These are phyloP conservation scores for Zaprionus africanus DNA, from an alignment of 1,140 invertebrate genomes.

Conservation along the genomic window DNA sequence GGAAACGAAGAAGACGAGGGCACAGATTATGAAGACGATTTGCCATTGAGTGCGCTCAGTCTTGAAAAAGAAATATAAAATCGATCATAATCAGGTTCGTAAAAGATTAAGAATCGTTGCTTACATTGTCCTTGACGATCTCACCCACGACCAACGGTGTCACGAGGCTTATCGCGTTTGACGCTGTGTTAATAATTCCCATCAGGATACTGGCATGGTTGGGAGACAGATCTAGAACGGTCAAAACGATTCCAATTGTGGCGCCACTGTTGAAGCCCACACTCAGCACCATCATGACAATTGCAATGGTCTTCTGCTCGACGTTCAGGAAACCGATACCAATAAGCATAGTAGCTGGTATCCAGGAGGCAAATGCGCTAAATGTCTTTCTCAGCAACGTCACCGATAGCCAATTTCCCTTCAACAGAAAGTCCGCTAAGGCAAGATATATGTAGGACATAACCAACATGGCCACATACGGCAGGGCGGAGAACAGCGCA, in stretches of 20 bases:
- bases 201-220: too few relatives aligned
- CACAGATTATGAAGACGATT: constrained; percentile 69
- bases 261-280: constrained; percentile 91
- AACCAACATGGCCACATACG: constrained; percentile 90
- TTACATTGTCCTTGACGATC: too few relatives aligned
- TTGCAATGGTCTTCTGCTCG: too few relatives aligned
- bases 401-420: constrained; percentile 44
- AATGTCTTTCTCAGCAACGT: constrained; percentile 87
- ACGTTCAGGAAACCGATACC: too few relatives aligned
- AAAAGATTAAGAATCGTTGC: too few relatives aligned
- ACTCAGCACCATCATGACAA: constrained; percentile 86
- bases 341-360: constrained; percentile 73
- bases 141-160: too few relatives aligned
- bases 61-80: constrained; percentile 84
- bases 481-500: constrained; percentile 90
- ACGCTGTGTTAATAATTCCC: too few relatives aligned
- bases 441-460: constrained; percentile 87
- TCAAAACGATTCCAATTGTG: constrained; percentile 74
- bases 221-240: too few relatives aligned
- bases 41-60: constrained; percentile 92
- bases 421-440: constrained; percentile 55
- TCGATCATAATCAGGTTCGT: too few relatives aligned
- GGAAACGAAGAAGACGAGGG: constrained; percentile 65
- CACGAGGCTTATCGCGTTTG: too few relatives aligned
- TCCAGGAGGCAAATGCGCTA: constrained; percentile 87